phyloP scores from a whole-genome alignment of 2,888 invertebrate genomes.

The Tillus elongatus region DNA sequence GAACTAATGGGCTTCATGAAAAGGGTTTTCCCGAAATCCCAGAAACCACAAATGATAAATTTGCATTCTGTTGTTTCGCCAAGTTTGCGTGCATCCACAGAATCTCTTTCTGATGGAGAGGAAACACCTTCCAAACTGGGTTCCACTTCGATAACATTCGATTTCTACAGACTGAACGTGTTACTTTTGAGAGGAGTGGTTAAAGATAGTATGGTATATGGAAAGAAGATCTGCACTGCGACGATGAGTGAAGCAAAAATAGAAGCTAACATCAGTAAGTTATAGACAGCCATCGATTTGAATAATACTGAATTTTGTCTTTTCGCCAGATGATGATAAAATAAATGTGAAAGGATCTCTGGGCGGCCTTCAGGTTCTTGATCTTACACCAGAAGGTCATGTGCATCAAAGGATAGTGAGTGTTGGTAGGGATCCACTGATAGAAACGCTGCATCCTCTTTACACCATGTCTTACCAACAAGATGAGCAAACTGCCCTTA shows the following conservation, averaged over 20 bases:
- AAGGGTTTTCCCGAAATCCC: conserved; percentile 52
- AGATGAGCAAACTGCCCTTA: conserved; percentile 43
- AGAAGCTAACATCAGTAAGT: conserved; percentile 66
- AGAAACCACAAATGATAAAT: conserved; percentile 27
- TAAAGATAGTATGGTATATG: conserved; percentile 60
- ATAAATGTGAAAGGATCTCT: conserved; percentile 74
- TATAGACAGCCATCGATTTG: conserved; percentile 10
- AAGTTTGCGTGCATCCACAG: conserved; percentile 30
- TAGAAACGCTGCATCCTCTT: conserved; percentile 41
- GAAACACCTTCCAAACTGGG: conserved; percentile 41
- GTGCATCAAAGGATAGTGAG: conserved; percentile 78
- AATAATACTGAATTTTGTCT: too few relatives aligned
- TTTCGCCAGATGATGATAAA: too few relatives aligned
- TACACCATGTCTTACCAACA: conserved; percentile 36
- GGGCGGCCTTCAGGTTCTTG: conserved; percentile 83
- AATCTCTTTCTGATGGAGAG: conserved; percentile 29
- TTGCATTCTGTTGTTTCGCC: conserved; percentile 30
- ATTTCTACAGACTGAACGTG: conserved; percentile 86
- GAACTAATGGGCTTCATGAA: conserved; percentile 84
- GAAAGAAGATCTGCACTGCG: conserved; percentile 87
- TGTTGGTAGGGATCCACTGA: conserved; percentile 68
- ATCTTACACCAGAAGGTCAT: conserved; percentile 76
- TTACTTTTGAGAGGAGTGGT: conserved; percentile 72
- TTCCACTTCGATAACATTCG: conserved; percentile 79
- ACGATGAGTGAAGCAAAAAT: conserved; percentile 86